Percentiles rank a stretch among this genome's conserved stretches.
Conservation (phyloP, 2,797 vertebrate genomes). For the Molossus molossus region DNA sequence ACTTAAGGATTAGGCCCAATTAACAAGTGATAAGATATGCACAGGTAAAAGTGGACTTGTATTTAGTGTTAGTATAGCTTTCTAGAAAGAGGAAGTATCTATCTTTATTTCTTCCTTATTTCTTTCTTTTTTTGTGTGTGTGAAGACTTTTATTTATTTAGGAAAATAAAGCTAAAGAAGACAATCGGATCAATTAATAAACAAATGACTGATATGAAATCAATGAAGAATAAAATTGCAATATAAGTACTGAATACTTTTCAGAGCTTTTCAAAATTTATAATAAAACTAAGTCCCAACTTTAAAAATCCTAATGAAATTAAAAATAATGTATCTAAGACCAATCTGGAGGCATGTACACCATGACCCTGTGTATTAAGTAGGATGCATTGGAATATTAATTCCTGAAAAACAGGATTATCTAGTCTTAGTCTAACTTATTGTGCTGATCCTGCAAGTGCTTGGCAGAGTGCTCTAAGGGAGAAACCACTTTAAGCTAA, state of each 20-base stretch:
- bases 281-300: conserved; percentile 38
- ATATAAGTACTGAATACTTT: background rate
- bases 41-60: background rate
- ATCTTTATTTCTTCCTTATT: background rate
- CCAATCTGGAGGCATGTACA: background rate
- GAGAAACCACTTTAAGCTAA: background rate
- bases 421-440: background rate
- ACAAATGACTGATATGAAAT: conserved; percentile 43
- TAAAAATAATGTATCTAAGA: background rate
- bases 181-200: conserved; percentile 3
- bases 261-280: conserved; percentile 1
- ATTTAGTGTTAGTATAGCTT: background rate
- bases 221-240: background rate
- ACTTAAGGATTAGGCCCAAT: background rate
- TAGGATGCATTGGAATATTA: background rate
- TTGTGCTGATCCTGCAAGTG: background rate
- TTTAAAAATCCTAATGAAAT: background rate
- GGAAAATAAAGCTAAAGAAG: conserved; percentile 20
- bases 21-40: background rate
- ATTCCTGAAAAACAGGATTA: background rate
- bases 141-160: conserved; percentile 46
- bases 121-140: too few relatives aligned
- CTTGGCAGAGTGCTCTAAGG: background rate
- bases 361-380: background rate
- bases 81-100: background rate